Evolutionary conservation across 2,888 invertebrate genomes (phyloP).

Genomic region (Aphodius sticticus): DNA sequence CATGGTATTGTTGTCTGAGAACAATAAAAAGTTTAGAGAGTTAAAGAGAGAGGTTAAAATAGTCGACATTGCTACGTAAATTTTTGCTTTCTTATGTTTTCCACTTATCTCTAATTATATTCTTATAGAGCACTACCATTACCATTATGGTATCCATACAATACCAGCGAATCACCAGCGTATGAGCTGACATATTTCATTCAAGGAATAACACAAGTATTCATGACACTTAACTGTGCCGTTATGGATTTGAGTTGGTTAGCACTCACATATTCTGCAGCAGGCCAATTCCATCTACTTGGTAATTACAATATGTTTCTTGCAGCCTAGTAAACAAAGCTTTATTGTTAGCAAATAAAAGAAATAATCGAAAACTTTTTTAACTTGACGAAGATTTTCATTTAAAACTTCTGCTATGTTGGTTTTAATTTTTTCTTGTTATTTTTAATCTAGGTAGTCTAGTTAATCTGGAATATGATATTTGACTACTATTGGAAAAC

Average conservation of each 20-base stretch:
- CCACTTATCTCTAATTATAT: background rate
- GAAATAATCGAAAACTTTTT: no score
- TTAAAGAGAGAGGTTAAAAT: no score
- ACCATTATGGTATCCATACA: background rate
- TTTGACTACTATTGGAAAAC: no score
- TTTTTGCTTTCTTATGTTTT: background rate
- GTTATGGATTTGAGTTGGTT: background rate
- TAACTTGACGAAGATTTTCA: no score
- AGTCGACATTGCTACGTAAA: background rate
- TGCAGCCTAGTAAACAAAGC: background rate
- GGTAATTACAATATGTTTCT: background rate
- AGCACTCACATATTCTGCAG: background rate
- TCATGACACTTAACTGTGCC: background rate
- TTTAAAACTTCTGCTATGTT: no score
- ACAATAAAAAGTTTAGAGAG: no score
- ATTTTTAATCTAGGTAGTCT: no score
- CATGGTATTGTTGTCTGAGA: no score
- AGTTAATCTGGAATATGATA: no score
- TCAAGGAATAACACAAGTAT: background rate
- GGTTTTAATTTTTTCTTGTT: no score
- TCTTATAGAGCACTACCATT: background rate
- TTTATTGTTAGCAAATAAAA: no score
- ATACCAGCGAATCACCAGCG: background rate
- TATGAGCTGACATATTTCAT: background rate
- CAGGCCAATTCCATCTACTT: background rate